Percentiles rank a stretch among this genome's conserved stretches.
Evolutionary conservation across 2,888 invertebrate species (phyloP).

Genomic region (Steromphala cineraria): DNA sequence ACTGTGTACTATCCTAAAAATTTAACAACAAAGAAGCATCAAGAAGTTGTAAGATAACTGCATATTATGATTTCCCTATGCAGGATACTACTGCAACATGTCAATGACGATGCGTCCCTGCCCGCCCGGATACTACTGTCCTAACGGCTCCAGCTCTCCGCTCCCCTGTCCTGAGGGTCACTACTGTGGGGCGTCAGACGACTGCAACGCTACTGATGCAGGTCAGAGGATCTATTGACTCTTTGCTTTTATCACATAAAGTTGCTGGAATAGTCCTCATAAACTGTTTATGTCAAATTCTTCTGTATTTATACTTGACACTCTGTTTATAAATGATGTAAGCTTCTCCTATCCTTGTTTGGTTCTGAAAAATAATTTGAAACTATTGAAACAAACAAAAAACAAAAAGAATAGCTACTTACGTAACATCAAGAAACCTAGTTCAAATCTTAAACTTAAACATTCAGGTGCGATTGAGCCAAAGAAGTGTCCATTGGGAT

Average conservation of each 20-base stretch:
- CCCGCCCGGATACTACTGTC: conserved; percentile 72
- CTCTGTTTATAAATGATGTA: no score
- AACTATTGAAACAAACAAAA: no score
- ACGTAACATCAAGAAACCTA: background rate
- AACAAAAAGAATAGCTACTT: no score
- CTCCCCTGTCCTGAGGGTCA: conserved; percentile 64
- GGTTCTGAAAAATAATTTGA: no score
- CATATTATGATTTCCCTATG: conserved; percentile 22
- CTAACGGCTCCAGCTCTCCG: conserved; percentile 65
- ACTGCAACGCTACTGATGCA: conserved; percentile 65
- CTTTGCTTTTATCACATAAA: no score
- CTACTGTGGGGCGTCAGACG: conserved; percentile 60
- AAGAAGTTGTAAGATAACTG: background rate
- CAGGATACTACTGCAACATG: conserved; percentile 72
- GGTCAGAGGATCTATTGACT: conserved; percentile 41
- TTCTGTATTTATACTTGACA: no score
- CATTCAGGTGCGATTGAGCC: conserved; percentile 69
- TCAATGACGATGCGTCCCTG: conserved; percentile 67
- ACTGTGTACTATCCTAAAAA: no score
- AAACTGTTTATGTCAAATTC: no score
- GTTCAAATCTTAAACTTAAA: background rate
- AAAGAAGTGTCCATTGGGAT: conserved; percentile 70
- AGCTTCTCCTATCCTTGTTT: no score
- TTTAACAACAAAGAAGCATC: background rate
- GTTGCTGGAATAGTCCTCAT: no score